A percentile compares a stretch with the other conserved stretches of the same genome.
These are phyloP conservation scores for Neodiprion pinetum DNA, from an alignment of 1,140 invertebrate species.

Conservation along the genomic window DNA sequence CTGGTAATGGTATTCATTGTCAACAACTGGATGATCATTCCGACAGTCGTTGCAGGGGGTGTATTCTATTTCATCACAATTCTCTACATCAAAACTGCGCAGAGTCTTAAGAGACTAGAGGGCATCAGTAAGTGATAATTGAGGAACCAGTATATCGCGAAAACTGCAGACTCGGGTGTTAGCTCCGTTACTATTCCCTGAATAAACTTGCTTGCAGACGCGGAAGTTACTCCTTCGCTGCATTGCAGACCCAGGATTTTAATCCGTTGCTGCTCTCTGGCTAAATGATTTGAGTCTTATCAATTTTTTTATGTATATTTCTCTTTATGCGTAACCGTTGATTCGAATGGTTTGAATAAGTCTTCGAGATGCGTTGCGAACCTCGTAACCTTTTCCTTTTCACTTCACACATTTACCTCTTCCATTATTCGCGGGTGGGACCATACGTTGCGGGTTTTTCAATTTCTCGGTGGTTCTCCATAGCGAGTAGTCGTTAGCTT, in stretches of 20 bases:
- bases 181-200: too few relatives aligned
- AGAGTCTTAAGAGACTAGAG: slow-evolving; percentile 67
- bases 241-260: too few relatives aligned
- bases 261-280: too few relatives aligned
- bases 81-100: slow-evolving; percentile 70
- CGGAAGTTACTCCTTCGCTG: too few relatives aligned
- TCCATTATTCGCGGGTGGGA: slow-evolving; percentile 22
- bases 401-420: slow-evolving; percentile 24
- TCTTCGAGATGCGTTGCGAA: slow-evolving; percentile 23
- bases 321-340: neutral
- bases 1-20: slow-evolving; percentile 64
- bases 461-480: slow-evolving; percentile 33
- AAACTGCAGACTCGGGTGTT: too few relatives aligned
- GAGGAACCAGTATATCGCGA: neutral
- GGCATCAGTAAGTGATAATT: slow-evolving; percentile 54
- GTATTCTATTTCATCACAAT: slow-evolving; percentile 63
- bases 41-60: slow-evolving; percentile 62
- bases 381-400: slow-evolving; percentile 26
- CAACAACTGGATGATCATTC: slow-evolving; percentile 66
- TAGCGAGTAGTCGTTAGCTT: slow-evolving; percentile 31
- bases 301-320: neutral
- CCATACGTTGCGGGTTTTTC: slow-evolving; percentile 30
- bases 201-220: too few relatives aligned
- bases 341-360: slow-evolving; percentile 22
- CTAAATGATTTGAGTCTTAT: too few relatives aligned